Conservation (phyloP, 2,888 invertebrate genomes). For the Drosophila meridiana region DNA sequence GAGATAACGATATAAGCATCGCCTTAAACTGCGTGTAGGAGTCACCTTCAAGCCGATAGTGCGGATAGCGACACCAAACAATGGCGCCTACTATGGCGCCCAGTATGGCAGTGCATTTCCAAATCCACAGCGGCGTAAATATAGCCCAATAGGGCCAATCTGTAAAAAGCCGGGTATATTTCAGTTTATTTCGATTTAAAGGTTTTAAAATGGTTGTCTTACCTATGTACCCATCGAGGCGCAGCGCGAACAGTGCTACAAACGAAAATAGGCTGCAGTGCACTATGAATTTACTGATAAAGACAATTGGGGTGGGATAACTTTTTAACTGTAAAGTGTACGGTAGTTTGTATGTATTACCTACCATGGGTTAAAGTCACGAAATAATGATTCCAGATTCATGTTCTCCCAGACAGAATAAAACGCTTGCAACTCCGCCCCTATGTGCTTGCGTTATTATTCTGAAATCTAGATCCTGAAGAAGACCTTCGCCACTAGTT, state of each 20-base stretch:
- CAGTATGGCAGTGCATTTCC: conserved; percentile 95
- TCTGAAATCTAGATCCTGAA: conserved; percentile 24
- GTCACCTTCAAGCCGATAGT: conserved; percentile 97
- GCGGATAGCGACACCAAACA: conserved; percentile 98
- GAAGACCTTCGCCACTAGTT: conserved; percentile 62
- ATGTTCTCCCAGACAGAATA: conserved; percentile 84
- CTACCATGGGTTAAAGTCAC: conserved; percentile 97
- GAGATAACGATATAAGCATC: conserved; percentile 97
- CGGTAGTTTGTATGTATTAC: conserved; percentile 2
- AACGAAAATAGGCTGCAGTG: conserved; percentile 97
- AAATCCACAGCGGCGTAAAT: conserved; percentile 98
- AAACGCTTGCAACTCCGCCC: background rate
- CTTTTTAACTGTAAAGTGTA: conserved; percentile 56
- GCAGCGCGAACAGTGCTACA: conserved; percentile 94
- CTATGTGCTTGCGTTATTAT: conserved; percentile 8
- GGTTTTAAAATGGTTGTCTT: conserved; percentile 13
- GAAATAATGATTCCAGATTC: conserved; percentile 95
- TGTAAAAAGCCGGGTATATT: conserved; percentile 30
- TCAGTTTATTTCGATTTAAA: background rate
- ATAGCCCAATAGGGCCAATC: conserved; percentile 98
- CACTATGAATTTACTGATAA: conserved; percentile 96
- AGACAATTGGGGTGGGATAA: conserved; percentile 13
- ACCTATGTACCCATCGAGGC: conserved; percentile 92
- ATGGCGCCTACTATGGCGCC: conserved; percentile 97
- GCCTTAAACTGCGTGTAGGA: conserved; percentile 99